Percentiles rank a stretch among this genome's conserved stretches.
Evolutionary conservation across 2,797 vertebrate species (phyloP).

Genomic region (Hozukius guyotensis): DNA sequence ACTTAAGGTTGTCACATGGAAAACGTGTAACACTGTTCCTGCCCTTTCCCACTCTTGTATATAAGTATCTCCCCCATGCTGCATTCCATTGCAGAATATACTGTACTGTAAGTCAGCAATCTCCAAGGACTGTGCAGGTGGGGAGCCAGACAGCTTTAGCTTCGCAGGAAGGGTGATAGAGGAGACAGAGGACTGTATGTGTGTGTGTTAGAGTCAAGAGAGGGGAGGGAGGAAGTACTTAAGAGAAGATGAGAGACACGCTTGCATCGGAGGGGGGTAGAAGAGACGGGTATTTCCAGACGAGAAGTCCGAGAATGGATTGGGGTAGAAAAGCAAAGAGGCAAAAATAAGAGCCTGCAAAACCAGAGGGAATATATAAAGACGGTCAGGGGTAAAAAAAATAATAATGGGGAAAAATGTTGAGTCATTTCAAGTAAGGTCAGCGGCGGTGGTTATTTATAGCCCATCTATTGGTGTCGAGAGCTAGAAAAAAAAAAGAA

Average conservation of each 20-base stretch:
- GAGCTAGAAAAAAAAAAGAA: background rate
- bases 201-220: background rate
- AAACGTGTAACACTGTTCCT: background rate
- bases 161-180: constrained; percentile 39
- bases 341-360: constrained; percentile 9
- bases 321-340: background rate
- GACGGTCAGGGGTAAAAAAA: background rate
- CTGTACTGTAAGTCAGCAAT: constrained; percentile 39
- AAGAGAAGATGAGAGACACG: constrained; percentile 35
- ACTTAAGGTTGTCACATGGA: background rate
- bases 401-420: constrained; percentile 31
- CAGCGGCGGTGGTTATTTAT: constrained; percentile 35
- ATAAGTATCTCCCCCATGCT: constrained; percentile 22
- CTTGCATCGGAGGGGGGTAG: background rate
- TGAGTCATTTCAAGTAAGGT: constrained; percentile 35
- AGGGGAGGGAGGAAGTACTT: constrained; percentile 9
- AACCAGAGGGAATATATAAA: constrained; percentile 2
- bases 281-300: constrained; percentile 3
- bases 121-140: constrained; percentile 62
- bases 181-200: constrained; percentile 7
- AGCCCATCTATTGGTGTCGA: constrained; percentile 5
- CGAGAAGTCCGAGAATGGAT: background rate
- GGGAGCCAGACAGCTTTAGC: constrained; percentile 57
- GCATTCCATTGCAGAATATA: constrained; percentile 29
- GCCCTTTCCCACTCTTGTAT: constrained; percentile 8